phyloP scores from a whole-genome alignment of 2,888 invertebrate species.

The Noctua janthe region DNA sequence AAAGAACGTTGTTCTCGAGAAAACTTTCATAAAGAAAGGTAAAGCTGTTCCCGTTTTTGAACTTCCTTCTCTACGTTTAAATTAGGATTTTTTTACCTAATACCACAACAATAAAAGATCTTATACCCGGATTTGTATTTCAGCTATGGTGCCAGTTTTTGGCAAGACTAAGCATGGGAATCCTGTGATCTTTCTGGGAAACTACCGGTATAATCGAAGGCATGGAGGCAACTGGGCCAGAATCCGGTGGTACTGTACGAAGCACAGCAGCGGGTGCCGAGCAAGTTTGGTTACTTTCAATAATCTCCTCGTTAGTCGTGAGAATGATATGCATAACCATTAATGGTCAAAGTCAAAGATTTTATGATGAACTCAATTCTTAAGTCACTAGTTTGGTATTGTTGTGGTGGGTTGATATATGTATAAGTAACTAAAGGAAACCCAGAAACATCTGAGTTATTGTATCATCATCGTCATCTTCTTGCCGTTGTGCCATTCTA shows the following conservation, averaged over 20 bases:
- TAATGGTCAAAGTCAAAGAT: not conserved
- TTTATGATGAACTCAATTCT: not conserved
- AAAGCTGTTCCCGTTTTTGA: not conserved
- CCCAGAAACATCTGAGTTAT: too few species aligned
- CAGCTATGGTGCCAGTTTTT: conserved; percentile 18
- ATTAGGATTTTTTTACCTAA: not conserved
- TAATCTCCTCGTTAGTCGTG: conserved; percentile 7
- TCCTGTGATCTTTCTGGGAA: conserved; percentile 23
- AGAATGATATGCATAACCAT: conserved; percentile 24
- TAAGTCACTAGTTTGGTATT: not conserved
- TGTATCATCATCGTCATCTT: too few species aligned
- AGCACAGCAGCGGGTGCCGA: conserved; percentile 21
- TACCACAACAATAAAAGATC: not conserved
- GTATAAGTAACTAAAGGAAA: too few species aligned
- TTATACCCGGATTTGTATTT: not conserved
- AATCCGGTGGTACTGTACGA: conserved; percentile 38
- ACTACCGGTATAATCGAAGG: conserved; percentile 28
- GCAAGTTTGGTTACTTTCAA: conserved; percentile 26
- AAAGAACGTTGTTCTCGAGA: not conserved
- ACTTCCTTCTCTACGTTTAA: not conserved
- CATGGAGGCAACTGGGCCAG: conserved; percentile 1
- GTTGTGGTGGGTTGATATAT: too few species aligned
- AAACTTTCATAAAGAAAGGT: not conserved
- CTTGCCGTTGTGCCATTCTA: too few species aligned
- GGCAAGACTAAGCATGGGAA: conserved; percentile 24